These are phyloP conservation scores for Armadillidium nasatum DNA, from an alignment of 1,140 invertebrate genomes.

Conservation along the genomic window DNA sequence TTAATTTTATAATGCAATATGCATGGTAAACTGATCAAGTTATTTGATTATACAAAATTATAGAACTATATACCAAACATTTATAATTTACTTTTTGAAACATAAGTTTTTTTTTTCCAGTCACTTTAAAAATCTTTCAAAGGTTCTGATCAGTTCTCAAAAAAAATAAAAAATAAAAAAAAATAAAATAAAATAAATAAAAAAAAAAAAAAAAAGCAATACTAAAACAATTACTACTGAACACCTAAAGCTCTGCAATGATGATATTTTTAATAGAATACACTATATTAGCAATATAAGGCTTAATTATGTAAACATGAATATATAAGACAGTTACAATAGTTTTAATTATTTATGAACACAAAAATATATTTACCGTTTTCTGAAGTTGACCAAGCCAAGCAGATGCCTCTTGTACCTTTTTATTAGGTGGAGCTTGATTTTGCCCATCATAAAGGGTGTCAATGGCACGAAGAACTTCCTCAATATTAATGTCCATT, in stretches of 20 bases:
- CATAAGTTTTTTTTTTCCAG: no score
- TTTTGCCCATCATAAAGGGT: conserved; percentile 32
- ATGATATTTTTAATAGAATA: conserved; percentile 11
- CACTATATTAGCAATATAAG: neutral
- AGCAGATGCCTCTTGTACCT: conserved; percentile 13
- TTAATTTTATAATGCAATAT: no score
- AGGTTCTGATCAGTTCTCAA: neutral
- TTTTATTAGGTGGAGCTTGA: conserved; percentile 31
- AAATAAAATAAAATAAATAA: no score
- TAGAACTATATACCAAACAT: no score
- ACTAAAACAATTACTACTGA: neutral
- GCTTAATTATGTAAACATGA: no score
- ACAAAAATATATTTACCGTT: conserved; percentile 20
- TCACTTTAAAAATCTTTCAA: no score
- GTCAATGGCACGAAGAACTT: conserved; percentile 35
- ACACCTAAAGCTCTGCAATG: neutral
- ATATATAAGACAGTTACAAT: neutral
- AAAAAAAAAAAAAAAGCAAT: no score
- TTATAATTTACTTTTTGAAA: no score
- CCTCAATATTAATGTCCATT: conserved; percentile 46
- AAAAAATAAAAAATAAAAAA: no score
- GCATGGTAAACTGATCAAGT: no score
- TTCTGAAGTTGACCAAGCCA: conserved; percentile 27
- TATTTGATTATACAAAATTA: no score
- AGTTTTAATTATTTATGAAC: neutral